These are phyloP conservation scores for Orussus abietinus DNA, from an alignment of 1,140 invertebrate genomes.

Conservation along the genomic window DNA sequence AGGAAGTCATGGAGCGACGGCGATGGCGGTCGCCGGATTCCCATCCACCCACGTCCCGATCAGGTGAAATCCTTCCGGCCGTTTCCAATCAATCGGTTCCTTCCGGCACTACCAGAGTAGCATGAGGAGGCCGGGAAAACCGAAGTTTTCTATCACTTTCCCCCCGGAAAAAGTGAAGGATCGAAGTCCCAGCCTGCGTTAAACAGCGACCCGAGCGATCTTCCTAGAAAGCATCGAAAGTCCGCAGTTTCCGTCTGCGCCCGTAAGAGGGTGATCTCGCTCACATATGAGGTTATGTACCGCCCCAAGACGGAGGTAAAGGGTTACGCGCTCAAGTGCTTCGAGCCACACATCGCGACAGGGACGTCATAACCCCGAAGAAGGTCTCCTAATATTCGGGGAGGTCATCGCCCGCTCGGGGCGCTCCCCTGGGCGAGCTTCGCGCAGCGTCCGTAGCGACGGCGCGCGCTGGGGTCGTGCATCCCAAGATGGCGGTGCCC, in stretches of 20 bases:
- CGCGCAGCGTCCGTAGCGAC: too few species aligned
- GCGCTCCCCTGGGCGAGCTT: constrained; percentile 18
- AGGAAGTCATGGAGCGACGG: constrained; percentile 25
- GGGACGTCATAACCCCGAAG: constrained; percentile 38
- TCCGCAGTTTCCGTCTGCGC: too few species aligned
- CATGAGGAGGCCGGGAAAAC: constrained; percentile 49
- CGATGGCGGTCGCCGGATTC: constrained; percentile 1
- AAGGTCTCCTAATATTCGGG: constrained; percentile 43
- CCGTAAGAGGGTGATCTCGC: too few species aligned
- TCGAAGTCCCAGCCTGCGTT: constrained; percentile 33
- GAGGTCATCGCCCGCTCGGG: too few species aligned
- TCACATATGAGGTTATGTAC: constrained; percentile 40
- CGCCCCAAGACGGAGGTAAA: constrained; percentile 40
- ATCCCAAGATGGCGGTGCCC: too few species aligned
- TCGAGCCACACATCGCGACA: constrained; percentile 50
- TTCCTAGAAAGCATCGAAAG: too few species aligned
- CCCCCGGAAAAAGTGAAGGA: too few species aligned
- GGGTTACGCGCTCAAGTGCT: constrained; percentile 53
- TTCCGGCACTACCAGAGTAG: constrained; percentile 51
- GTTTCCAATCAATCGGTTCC: constrained; percentile 55
- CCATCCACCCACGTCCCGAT: too few species aligned
- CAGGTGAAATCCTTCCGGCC: constrained; percentile 30
- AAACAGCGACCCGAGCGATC: too few species aligned
- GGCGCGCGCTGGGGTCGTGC: too few species aligned
- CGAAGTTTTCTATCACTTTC: constrained; percentile 51